Conservation (phyloP, 1,140 invertebrate genomes). For the Leptonema lineaticorne region DNA sequence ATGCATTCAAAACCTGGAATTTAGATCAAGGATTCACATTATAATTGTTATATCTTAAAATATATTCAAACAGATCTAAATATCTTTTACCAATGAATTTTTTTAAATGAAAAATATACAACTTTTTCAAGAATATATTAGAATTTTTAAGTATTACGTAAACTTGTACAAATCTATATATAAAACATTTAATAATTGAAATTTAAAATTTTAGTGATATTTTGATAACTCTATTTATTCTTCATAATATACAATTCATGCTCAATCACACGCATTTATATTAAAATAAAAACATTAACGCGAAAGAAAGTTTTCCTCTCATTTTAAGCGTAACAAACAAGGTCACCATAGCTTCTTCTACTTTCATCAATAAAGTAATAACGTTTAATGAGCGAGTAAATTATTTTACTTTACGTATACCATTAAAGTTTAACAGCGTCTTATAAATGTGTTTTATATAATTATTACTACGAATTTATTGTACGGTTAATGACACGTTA, state of each 20-base stretch:
- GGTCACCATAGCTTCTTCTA: slow-evolving; percentile 15
- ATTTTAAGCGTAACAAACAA: slow-evolving; percentile 17
- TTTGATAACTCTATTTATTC: neutral
- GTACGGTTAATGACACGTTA: no score
- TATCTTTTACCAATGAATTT: no score
- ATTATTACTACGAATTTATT: no score
- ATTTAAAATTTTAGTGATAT: neutral
- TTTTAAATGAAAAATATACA: no score
- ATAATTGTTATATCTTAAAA: no score
- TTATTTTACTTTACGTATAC: no score
- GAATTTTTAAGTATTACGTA: no score
- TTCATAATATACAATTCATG: neutral
- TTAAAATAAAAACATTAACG: neutral
- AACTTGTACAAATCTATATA: no score
- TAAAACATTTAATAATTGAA: neutral
- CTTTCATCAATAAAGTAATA: slow-evolving; percentile 23
- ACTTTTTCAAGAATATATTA: no score
- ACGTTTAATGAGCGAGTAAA: slow-evolving; percentile 3
- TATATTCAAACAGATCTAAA: no score
- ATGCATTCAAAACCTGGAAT: neutral
- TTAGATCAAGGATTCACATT: neutral
- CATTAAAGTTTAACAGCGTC: no score
- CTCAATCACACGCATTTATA: neutral
- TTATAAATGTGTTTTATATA: no score
- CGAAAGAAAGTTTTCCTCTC: slow-evolving; percentile 21